Evolutionary conservation across 2,888 invertebrate genomes (phyloP).

Genomic region (Cyrtodaria siliqua): DNA sequence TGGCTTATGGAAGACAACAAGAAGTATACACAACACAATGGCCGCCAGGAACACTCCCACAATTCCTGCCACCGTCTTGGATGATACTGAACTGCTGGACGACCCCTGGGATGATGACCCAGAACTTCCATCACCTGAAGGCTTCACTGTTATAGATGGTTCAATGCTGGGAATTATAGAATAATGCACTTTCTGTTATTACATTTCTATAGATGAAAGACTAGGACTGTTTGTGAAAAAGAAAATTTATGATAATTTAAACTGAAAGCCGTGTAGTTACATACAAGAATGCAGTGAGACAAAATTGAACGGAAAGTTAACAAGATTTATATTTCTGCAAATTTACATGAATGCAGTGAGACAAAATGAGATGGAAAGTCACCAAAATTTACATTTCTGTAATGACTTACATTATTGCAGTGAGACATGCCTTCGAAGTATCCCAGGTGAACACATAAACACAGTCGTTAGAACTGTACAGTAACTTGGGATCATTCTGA

Average conservation of each 20-base stretch:
- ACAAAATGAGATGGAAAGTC: background rate
- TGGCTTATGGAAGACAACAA: slow-evolving; percentile 75
- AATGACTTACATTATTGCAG: slow-evolving; percentile 69
- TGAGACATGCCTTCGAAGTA: slow-evolving; percentile 72
- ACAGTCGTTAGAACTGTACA: slow-evolving; percentile 76
- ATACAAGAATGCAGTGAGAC: too few relatives aligned
- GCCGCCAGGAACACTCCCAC: slow-evolving; percentile 69
- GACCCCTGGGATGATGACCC: slow-evolving; percentile 10
- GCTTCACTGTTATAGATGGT: slow-evolving; percentile 21
- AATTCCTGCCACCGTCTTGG: slow-evolving; percentile 66
- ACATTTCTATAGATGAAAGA: too few relatives aligned
- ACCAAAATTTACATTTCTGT: too few relatives aligned
- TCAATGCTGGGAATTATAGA: slow-evolving; percentile 32
- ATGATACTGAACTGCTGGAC: slow-evolving; percentile 39
- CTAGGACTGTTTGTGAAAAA: too few relatives aligned
- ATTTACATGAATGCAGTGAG: background rate
- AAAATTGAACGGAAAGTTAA: too few relatives aligned
- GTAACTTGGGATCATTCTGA: slow-evolving; percentile 66
- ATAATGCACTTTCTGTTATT: too few relatives aligned
- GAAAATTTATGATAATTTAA: too few relatives aligned
- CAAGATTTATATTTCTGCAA: too few relatives aligned
- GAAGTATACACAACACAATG: slow-evolving; percentile 71
- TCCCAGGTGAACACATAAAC: slow-evolving; percentile 78
- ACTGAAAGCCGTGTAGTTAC: too few relatives aligned
- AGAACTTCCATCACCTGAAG: slow-evolving; percentile 1